Conservation (phyloP, 92 coral and sea anemone genomes). For the Chrysogorgia sp. region DNA sequence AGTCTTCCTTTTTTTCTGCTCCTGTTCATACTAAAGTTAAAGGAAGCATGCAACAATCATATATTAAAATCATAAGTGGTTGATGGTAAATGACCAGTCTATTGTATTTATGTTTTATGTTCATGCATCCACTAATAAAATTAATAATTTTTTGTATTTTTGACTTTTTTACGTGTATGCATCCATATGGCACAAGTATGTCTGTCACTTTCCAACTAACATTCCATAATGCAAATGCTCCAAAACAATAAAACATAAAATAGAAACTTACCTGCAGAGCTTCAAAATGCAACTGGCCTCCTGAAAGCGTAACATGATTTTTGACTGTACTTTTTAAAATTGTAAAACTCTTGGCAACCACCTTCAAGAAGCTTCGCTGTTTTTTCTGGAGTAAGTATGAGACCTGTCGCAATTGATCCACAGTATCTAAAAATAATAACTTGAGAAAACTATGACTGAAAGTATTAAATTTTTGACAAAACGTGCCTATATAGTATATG, state of each 20-base stretch:
- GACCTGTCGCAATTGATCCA: slow-evolving; percentile 26
- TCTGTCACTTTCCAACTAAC: not conserved
- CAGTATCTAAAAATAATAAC: slow-evolving; percentile 3
- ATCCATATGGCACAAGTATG: too few species aligned
- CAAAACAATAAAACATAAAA: too few species aligned
- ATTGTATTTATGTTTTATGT: too few species aligned
- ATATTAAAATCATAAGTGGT: not conserved
- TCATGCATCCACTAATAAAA: too few species aligned
- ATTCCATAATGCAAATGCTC: not conserved
- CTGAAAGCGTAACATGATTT: slow-evolving; percentile 4
- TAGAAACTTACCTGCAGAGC: slow-evolving; percentile 6
- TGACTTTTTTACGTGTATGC: too few species aligned
- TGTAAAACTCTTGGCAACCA: slow-evolving; percentile 32
- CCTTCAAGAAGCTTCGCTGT: slow-evolving; percentile 15
- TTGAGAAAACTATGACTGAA: slow-evolving; percentile 1
- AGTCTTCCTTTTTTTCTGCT: slow-evolving; percentile 23
- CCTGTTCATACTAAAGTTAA: slow-evolving; percentile 2
- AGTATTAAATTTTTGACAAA: too few species aligned
- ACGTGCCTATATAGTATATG: too few species aligned
- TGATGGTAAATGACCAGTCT: too few species aligned
- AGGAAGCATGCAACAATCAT: not conserved
- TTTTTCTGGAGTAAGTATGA: not conserved
- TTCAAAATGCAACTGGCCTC: slow-evolving; percentile 38
- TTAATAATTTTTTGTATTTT: too few species aligned
- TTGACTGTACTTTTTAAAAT: slow-evolving; percentile 15